Evolutionary conservation across 2,888 invertebrate genomes (phyloP).

Genomic region (Agrilus mali): DNA sequence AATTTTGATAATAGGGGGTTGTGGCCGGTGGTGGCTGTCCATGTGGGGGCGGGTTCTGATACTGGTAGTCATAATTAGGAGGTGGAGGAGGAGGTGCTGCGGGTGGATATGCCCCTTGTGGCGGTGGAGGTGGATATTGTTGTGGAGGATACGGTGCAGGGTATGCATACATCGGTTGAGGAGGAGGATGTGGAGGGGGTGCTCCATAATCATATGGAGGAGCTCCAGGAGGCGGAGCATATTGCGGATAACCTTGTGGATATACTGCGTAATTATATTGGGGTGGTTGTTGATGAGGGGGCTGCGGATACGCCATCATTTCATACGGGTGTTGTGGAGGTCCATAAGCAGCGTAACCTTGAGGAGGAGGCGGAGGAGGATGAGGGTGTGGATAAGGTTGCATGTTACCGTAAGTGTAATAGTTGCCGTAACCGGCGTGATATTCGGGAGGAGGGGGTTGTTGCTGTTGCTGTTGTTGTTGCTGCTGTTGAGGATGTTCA

Average conservation of each 20-base stretch:
- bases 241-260: constrained; percentile 14
- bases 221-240: constrained; percentile 22
- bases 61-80: constrained; percentile 26
- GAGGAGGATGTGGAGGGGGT: constrained; percentile 22
- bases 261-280: constrained; percentile 17
- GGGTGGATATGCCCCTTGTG: constrained; percentile 12
- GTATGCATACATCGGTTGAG: constrained; percentile 21
- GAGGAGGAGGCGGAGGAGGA: constrained; percentile 13
- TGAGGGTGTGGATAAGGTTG: constrained; percentile 24
- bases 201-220: constrained; percentile 20
- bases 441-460: constrained; percentile 22
- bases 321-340: constrained; percentile 26
- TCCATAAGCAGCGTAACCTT: constrained; percentile 15
- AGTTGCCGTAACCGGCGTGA: constrained; percentile 18
- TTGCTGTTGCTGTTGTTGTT: constrained; percentile 3
- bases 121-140: constrained; percentile 13
- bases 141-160: constrained; percentile 23
- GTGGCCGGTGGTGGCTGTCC: constrained; percentile 1
- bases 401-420: constrained; percentile 22
- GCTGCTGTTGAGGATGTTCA: constrained; percentile 8
- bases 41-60: constrained; percentile 12
- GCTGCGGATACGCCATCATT: constrained; percentile 24
- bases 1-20: constrained; percentile 8
- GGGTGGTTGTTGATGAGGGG: constrained; percentile 19
- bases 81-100: constrained; percentile 16